Evolutionary conservation across 2,113 vertebrate genomes (phyloP).

Genomic region (Rhipidura dahli): DNA sequence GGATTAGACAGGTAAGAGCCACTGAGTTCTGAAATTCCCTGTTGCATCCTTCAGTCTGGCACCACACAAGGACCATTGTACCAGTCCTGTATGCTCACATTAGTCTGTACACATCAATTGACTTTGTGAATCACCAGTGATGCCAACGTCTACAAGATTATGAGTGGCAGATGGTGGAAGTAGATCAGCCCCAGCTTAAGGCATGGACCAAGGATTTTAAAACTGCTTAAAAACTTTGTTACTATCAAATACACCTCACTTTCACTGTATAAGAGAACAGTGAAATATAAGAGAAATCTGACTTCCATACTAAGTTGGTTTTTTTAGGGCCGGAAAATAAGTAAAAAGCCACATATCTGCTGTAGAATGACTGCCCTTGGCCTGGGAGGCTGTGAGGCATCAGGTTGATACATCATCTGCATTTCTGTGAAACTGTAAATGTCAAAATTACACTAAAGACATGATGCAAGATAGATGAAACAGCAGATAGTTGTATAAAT

Average conservation of each 20-base stretch:
- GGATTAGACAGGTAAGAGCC: background rate
- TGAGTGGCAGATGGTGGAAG: background rate
- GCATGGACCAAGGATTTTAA: background rate
- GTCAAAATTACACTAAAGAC: background rate
- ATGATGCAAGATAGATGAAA: background rate
- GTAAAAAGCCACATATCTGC: background rate
- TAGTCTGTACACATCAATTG: background rate
- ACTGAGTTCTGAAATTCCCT: background rate
- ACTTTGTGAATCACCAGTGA: background rate
- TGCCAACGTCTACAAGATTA: background rate
- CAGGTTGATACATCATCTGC: background rate
- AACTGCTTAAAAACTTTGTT: background rate
- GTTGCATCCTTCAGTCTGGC: background rate
- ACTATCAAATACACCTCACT: background rate
- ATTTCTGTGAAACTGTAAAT: background rate
- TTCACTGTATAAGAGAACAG: background rate
- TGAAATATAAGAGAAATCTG: background rate
- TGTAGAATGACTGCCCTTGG: background rate
- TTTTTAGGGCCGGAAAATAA: background rate
- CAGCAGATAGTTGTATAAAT: background rate
- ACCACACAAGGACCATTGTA: background rate
- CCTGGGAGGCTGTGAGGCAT: background rate
- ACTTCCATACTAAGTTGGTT: background rate
- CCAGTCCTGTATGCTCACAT: background rate
- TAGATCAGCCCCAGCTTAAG: background rate